phyloP scores from a whole-genome alignment of 2,797 vertebrate species.

The Pyrocephalus nanus region DNA sequence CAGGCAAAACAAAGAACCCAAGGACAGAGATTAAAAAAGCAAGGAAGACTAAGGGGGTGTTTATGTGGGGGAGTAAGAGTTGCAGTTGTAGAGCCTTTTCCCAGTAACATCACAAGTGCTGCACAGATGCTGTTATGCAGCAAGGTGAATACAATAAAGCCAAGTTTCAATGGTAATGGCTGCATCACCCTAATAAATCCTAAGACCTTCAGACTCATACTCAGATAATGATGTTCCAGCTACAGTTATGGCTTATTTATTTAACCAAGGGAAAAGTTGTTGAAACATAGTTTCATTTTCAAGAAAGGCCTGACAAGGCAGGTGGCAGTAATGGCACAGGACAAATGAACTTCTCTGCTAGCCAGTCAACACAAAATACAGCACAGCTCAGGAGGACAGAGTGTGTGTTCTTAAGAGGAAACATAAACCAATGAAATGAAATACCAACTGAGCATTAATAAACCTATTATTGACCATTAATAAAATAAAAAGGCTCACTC shows the following conservation, averaged over 20 bases:
- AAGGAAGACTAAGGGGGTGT: neutral
- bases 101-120: neutral
- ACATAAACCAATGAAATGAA: constrained; percentile 43
- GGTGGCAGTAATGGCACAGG: constrained; percentile 6
- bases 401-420: neutral
- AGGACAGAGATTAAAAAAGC: neutral
- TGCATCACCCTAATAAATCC: constrained; percentile 46
- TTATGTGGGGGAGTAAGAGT: neutral
- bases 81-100: neutral
- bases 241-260: constrained; percentile 57
- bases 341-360: neutral
- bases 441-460: constrained; percentile 39
- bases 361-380: neutral
- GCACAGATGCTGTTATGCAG: neutral
- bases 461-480: constrained; percentile 52
- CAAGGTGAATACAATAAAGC: constrained; percentile 58
- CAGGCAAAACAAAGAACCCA: neutral
- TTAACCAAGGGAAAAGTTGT: constrained; percentile 59
- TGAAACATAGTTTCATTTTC: constrained; percentile 40
- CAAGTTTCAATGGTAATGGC: neutral
- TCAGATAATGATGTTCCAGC: constrained; percentile 48
- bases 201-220: constrained; percentile 30
- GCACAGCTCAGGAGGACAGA: neutral
- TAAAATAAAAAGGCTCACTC: constrained; percentile 14
- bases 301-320: constrained; percentile 47